A percentile compares a stretch with the other conserved stretches of the same genome.
Evolutionary conservation across 2,888 invertebrate genomes (phyloP).

Genomic region (Cheilosia impressa): DNA sequence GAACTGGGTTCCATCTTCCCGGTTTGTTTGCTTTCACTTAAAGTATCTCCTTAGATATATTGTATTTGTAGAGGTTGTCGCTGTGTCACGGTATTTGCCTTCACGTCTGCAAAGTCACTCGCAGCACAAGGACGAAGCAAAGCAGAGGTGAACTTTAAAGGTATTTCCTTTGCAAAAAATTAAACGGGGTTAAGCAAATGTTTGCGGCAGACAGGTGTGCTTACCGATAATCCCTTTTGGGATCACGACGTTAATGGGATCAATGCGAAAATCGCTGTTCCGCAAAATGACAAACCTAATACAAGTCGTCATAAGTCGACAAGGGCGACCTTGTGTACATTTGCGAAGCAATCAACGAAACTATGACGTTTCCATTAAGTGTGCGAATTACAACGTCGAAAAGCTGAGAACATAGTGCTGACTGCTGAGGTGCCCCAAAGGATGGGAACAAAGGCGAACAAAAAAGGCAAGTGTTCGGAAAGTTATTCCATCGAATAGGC

Average conservation of each 20-base stretch:
- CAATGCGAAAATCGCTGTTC: conserved; percentile 45
- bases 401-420: conserved; percentile 5
- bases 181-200: conserved; percentile 33
- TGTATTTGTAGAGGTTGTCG: conserved; percentile 24
- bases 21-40: conserved; percentile 38
- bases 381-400: conserved; percentile 48
- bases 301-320: too few relatives aligned
- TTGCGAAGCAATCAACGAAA: conserved; percentile 10
- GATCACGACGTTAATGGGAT: conserved; percentile 3
- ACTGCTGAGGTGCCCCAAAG: conserved; percentile 14
- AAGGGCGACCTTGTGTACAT: too few relatives aligned
- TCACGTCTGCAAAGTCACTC: conserved; percentile 17
- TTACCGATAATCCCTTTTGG: background rate
- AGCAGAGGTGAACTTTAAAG: conserved; percentile 17
- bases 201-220: conserved; percentile 22
- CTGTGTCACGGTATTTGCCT: conserved; percentile 34
- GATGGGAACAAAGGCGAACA: background rate
- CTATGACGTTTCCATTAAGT: conserved; percentile 21
- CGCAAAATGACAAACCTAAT: conserved; percentile 31
- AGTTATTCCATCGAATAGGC: conserved; percentile 29
- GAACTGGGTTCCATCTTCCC: conserved; percentile 3
- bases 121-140: conserved; percentile 17
- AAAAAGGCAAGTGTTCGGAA: conserved; percentile 22
- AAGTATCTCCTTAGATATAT: conserved; percentile 29
- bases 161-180: conserved; percentile 3